Conservation (phyloP, 30 jellyfish, hydroid and myxozoan species). For the Aurelia aurita region DNA sequence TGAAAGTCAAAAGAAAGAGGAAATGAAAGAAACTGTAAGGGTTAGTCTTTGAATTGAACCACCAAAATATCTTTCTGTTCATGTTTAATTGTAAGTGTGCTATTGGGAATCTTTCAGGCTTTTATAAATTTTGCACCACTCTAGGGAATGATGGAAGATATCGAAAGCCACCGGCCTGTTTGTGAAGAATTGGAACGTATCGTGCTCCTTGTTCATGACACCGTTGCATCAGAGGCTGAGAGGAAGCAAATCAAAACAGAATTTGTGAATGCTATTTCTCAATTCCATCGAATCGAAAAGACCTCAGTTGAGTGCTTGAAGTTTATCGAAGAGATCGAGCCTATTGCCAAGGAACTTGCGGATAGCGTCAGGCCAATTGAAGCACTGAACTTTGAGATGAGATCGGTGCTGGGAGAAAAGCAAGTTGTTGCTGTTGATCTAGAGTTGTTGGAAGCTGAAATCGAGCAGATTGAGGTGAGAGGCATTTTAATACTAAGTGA, state of each 20-base stretch:
- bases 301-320: constrained; percentile 48
- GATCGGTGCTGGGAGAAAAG: constrained; percentile 50
- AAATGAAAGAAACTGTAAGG: too few relatives aligned
- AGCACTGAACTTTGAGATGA: constrained; percentile 34
- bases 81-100: too few relatives aligned
- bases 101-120: too few relatives aligned
- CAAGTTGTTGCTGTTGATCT: constrained; percentile 74
- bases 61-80: too few relatives aligned
- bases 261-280: constrained; percentile 55
- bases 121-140: background rate
- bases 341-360: constrained; percentile 73
- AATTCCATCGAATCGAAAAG: constrained; percentile 61
- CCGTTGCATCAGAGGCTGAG: constrained; percentile 42
- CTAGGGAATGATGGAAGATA: constrained; percentile 88
- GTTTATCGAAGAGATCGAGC: constrained; percentile 68
- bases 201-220: constrained; percentile 55
- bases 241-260: constrained; percentile 64
- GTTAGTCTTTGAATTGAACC: too few relatives aligned
- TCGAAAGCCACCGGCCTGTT: constrained; percentile 54
- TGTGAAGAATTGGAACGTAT: constrained; percentile 53
- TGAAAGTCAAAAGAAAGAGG: too few relatives aligned
- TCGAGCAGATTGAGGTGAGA: constrained; percentile 67
- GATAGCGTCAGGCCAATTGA: constrained; percentile 47
- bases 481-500: background rate
- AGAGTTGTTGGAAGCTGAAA: constrained; percentile 48